Conservation (phyloP, 2,888 invertebrate species). For the Xylophagus ater region DNA sequence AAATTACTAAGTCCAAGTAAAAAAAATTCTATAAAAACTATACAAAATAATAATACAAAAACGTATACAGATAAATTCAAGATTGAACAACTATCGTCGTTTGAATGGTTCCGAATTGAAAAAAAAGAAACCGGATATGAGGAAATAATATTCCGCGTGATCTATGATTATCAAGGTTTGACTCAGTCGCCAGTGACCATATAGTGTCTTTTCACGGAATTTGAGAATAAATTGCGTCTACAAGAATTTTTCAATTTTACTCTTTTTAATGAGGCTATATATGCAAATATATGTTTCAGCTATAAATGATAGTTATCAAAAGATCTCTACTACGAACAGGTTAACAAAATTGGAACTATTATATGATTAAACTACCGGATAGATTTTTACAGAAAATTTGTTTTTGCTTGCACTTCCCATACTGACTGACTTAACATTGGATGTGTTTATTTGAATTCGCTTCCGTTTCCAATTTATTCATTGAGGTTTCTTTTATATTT, state of each 20-base stretch:
- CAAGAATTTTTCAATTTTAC: too few relatives aligned
- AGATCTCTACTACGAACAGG: conserved; percentile 8
- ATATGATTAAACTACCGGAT: background rate
- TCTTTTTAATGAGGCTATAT: too few relatives aligned
- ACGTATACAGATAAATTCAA: conserved; percentile 3
- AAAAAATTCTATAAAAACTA: conserved; percentile 6
- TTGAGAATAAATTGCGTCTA: too few relatives aligned
- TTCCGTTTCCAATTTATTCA: conserved; percentile 18
- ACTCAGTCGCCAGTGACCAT: too few relatives aligned
- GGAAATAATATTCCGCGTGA: conserved; percentile 17
- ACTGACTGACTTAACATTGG: conserved; percentile 12
- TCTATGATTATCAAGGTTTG: too few relatives aligned
- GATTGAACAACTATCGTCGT: conserved; percentile 16
- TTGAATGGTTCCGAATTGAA: conserved; percentile 16
- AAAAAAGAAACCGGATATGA: conserved; percentile 17
- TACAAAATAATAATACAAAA: background rate
- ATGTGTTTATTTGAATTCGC: conserved; percentile 11
- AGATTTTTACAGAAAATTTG: too few relatives aligned
- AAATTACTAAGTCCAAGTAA: conserved; percentile 8
- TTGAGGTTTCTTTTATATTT: conserved; percentile 17
- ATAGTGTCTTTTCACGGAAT: too few relatives aligned
- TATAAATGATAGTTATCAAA: too few relatives aligned
- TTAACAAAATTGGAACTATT: conserved; percentile 7
- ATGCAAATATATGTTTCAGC: too few relatives aligned
- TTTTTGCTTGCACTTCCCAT: too few relatives aligned